These are phyloP conservation scores for Lycaena phlaeas DNA, from an alignment of 2,888 invertebrate species.

Conservation along the genomic window DNA sequence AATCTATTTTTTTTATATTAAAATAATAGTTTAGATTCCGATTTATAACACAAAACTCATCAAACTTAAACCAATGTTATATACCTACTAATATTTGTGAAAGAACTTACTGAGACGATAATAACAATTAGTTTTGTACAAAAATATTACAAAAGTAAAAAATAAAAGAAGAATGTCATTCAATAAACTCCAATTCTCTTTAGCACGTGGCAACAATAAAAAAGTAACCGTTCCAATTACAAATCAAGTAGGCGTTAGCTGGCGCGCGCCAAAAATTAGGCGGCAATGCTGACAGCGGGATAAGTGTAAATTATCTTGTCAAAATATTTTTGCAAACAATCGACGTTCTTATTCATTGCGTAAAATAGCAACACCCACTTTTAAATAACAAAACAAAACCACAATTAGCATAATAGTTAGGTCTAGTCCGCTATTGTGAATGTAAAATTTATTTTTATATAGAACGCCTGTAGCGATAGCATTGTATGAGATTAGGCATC, in stretches of 20 bases:
- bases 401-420: constrained; percentile 69
- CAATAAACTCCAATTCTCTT: background rate
- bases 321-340: constrained; percentile 72
- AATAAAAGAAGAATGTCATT: background rate
- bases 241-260: constrained; percentile 50
- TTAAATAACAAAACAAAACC: constrained; percentile 64
- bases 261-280: constrained; percentile 50
- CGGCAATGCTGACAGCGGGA: constrained; percentile 57
- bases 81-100: too few relatives aligned
- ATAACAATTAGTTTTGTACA: too few relatives aligned
- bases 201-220: constrained; percentile 60
- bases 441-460: constrained; percentile 15
- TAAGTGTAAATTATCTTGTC: constrained; percentile 62
- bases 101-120: too few relatives aligned
- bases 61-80: too few relatives aligned
- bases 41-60: too few relatives aligned
- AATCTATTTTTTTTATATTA: too few relatives aligned
- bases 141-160: background rate
- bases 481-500: constrained; percentile 13
- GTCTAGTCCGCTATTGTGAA: constrained; percentile 29
- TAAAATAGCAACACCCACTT: constrained; percentile 39
- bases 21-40: too few relatives aligned
- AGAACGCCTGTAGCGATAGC: background rate
- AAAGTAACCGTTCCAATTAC: constrained; percentile 59
- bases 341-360: constrained; percentile 34